Evolutionary conservation across 1,140 invertebrate genomes (phyloP).

Genomic region (Leptoteleia sp.): DNA sequence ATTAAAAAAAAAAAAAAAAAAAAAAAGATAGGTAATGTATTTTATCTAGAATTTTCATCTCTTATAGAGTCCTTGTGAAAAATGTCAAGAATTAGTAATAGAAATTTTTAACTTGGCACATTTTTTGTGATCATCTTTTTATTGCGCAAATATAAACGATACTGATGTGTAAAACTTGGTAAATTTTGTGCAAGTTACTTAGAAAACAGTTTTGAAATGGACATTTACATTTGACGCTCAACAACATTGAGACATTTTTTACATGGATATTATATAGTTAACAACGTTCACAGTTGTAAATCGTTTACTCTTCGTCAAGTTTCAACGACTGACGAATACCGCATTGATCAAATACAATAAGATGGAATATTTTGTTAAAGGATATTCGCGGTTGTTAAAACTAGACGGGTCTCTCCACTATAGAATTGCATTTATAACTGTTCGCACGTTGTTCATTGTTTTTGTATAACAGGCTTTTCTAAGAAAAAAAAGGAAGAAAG

Average conservation of each 20-base stretch:
- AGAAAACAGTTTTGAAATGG: background rate
- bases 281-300: conserved; percentile 5
- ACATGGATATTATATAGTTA: conserved; percentile 7
- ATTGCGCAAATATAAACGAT: background rate
- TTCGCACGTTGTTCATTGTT: conserved; percentile 35
- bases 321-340: conserved; percentile 5
- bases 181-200: too few species aligned
- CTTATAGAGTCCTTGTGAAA: conserved; percentile 3
- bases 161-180: too few species aligned
- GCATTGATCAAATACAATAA: conserved; percentile 16
- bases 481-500: too few species aligned
- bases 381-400: conserved; percentile 19
- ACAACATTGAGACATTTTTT: conserved; percentile 7
- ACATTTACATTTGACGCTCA: background rate
- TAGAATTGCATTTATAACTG: conserved; percentile 24
- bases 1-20: too few species aligned
- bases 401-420: background rate
- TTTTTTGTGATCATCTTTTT: background rate
- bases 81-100: background rate
- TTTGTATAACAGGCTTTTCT: conserved; percentile 12
- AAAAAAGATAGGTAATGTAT: conserved; percentile 13
- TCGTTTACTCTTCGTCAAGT: conserved; percentile 1
- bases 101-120: too few species aligned
- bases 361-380: conserved; percentile 33
- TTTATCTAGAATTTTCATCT: conserved; percentile 26